Evolutionary conservation across 2,113 vertebrate species (phyloP), one percentile per base, ranked within the genome.

Genomic region (Merops nubicus): DNA sequence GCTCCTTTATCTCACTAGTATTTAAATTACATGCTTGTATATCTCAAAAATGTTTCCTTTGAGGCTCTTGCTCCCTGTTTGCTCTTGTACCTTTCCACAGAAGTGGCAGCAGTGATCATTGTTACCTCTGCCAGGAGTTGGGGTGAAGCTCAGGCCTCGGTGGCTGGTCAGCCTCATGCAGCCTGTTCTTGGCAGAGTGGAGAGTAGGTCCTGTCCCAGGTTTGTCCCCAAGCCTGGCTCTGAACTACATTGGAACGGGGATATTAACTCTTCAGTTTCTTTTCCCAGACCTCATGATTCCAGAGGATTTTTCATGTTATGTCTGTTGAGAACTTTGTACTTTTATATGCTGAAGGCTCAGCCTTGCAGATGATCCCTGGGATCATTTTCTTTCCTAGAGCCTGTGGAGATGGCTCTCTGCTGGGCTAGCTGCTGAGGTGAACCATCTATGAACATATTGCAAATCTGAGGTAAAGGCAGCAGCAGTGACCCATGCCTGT

Each of bases 1-100:
- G n/a, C 48, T 88, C 22, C 75, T 88, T 93, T 73, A 96, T 90
- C 83, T 90, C 85, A 60, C 70, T 79, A 73, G 36, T 83, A 69
- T 95, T 94, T 93, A 76, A 90, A 54, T 90, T 79, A 88, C 64
- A 47, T 36, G 83, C 53, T 54, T 91, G 64, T 70, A 22, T 81
- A 70, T 59, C 89, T 91, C 75, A 40, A 21, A 70, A 64, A 19
- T 86, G 68, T 80, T 96, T 95, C 65, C 83, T 84, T 8, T 92
- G 88, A 72, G 79, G 50, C 80, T 84, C 38, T 84, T 67, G 22
- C 42, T 93, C 57, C 48, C 50, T 85, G 33, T 77, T 93, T 96
- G 47, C 43, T 81, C 79, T 42, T 86, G 85, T 85, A 36, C 45
- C 79, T 94, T 85, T 65, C 63, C 45, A 22, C n/a, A 6, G 3